Base-by-base conservation (phyloP, 2,797 vertebrate genomes). In the Alcedo atthis region DNA sequence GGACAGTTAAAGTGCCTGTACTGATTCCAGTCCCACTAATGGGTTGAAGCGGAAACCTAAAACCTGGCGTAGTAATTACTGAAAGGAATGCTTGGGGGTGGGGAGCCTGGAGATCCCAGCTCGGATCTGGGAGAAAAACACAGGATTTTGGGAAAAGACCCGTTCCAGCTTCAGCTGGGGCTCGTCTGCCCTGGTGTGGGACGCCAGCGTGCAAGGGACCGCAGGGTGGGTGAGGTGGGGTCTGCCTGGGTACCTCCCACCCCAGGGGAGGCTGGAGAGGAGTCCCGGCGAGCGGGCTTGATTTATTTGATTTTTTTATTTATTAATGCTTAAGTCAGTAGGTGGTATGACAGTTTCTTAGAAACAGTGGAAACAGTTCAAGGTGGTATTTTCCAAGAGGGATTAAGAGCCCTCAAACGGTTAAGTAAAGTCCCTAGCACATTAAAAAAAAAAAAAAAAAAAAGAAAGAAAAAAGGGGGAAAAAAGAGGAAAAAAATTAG, bases 31-130 rank as follows among this genome's bases (percentile, higher is more conserved):
- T 96, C 74, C 95, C 92, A 92, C 96, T 97, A 97, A 97, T 95
- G 96, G 97, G 94, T 81, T 95, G 59, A 94, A 97, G 97, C 92
- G 97, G 98, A 98, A 98, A 98, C 95, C 94, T 95, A 97, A 98
- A 97, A 96, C 95, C 59, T 87, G 68, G 87, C 75, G 53, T 40
- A 84, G 85, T 94, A 96, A 98, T 98, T 98, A 96, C 97, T 45
- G 43, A 87, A 91, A 97, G 97, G 97, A 98, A 98, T 98, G 97
- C 96, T 97, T 90, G 73, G 80, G 85, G 84, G 92, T 58, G 91
- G 95, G 88, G 87, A 73, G 15, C 46, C 28, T 33, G 94, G 84
- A 82, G 73, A 32, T 75, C 2, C 3, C 3, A 82, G 83, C 1
- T 28, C 10, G 81, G 45, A 91, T 66, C 87, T 89, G 62, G 85